Percentiles rank a stretch among this genome's conserved stretches.
Conservation (phyloP, 2,888 invertebrate genomes). For the Drosophila subquinaria region DNA sequence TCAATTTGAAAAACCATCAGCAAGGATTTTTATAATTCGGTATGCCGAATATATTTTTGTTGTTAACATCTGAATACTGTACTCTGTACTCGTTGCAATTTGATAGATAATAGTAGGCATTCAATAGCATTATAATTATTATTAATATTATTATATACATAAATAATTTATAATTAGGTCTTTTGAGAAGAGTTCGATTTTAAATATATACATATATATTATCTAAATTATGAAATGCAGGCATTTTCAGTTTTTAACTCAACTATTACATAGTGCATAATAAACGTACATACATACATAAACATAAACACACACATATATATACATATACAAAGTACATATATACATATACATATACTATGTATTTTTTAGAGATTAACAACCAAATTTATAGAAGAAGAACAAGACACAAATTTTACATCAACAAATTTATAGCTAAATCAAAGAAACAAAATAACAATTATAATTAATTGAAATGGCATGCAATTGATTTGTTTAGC, state of each 20-base stretch:
- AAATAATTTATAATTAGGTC: slow-evolving; percentile 34
- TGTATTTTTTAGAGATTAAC: slow-evolving; percentile 56
- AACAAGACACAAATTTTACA: slow-evolving; percentile 53
- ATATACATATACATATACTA: slow-evolving; percentile 27
- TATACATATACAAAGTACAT: slow-evolving; percentile 17
- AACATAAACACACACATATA: slow-evolving; percentile 12
- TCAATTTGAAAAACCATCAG: background rate
- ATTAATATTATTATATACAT: slow-evolving; percentile 9
- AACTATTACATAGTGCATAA: slow-evolving; percentile 30
- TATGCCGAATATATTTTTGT: slow-evolving; percentile 2
- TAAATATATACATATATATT: background rate
- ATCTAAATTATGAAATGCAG: slow-evolving; percentile 36
- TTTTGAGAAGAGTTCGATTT: slow-evolving; percentile 24
- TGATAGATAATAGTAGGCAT: slow-evolving; percentile 3
- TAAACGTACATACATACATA: slow-evolving; percentile 28
- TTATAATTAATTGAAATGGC: slow-evolving; percentile 9
- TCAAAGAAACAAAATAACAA: background rate
- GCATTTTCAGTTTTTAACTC: slow-evolving; percentile 45
- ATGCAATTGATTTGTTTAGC: slow-evolving; percentile 47
- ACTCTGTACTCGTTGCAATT: slow-evolving; percentile 13
- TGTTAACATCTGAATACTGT: slow-evolving; percentile 1
- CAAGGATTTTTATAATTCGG: background rate
- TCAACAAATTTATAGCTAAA: slow-evolving; percentile 51
- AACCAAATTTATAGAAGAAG: slow-evolving; percentile 47
- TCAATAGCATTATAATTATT: background rate